Conservation (phyloP, 2,113 vertebrate genomes). For the Anolis carolinensis region DNA sequence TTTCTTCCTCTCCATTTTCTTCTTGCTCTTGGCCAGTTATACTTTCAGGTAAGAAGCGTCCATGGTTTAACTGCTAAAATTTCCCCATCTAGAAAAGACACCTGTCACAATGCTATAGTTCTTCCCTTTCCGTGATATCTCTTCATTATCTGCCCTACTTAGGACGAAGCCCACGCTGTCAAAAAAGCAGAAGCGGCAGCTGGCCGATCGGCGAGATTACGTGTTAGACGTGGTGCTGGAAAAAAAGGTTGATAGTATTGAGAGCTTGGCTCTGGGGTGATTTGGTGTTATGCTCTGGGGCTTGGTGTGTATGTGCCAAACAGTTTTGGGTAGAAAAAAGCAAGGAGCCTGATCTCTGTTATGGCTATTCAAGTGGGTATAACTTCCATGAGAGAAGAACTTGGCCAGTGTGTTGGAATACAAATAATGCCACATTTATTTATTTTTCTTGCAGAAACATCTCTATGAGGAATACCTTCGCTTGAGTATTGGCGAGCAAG, state of each 20-base stretch:
- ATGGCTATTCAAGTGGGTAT: not conserved
- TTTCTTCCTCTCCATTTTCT: conserved; percentile 74
- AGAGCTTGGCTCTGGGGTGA: not conserved
- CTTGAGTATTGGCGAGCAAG: conserved; percentile 83
- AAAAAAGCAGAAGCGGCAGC: conserved; percentile 79
- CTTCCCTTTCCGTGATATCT: not conserved
- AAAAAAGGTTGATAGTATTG: conserved; percentile 76
- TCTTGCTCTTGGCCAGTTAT: conserved; percentile 76
- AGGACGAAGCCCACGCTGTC: conserved; percentile 79
- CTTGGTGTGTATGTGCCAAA: not conserved
- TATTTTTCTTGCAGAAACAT: conserved; percentile 69
- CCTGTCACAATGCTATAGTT: not conserved
- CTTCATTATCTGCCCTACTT: not conserved
- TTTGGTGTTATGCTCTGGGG: not conserved
- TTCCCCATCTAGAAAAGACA: not conserved
- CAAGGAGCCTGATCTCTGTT: not conserved
- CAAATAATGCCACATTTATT: not conserved
- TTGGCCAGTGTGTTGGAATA: not conserved
- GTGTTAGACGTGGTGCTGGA: conserved; percentile 78
- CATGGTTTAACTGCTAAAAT: not conserved
- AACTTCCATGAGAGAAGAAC: not conserved
- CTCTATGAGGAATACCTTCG: conserved; percentile 85
- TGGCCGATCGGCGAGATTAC: conserved; percentile 80
- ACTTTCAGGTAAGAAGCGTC: conserved; percentile 72
- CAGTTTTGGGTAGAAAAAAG: not conserved